These are phyloP conservation scores for Pyrgilauda ruficollis DNA, from an alignment of 2,113 vertebrate genomes.

Conservation along the genomic window DNA sequence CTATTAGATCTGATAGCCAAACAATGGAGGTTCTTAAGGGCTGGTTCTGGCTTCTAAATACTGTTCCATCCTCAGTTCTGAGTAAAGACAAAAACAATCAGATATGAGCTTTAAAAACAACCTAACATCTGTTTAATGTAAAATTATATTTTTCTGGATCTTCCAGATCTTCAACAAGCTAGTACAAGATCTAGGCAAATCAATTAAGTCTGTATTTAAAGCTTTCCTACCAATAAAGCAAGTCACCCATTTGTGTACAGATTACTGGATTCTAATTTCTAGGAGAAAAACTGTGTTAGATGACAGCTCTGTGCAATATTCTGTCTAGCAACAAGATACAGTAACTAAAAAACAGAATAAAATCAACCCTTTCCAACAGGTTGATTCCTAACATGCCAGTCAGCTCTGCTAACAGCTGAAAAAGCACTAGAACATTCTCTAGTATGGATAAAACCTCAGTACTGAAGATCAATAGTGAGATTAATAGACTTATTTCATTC, in stretches of 20 bases:
- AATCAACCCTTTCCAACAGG: not conserved
- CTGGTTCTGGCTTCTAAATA: not conserved
- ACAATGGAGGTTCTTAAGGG: not conserved
- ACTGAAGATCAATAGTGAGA: not conserved
- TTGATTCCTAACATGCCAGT: not conserved
- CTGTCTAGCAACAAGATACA: not conserved
- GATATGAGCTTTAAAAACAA: not conserved
- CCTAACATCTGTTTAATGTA: not conserved
- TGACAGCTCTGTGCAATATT: not conserved
- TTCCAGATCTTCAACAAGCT: not conserved
- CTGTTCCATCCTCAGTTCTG: not conserved
- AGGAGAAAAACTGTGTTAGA: not conserved
- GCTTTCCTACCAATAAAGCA: not conserved
- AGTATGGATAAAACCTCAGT: not conserved
- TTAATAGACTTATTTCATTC: constrained; percentile 20
- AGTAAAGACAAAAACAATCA: not conserved
- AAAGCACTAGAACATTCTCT: not conserved
- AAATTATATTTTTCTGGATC: not conserved
- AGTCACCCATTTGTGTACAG: not conserved
- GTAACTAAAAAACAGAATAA: not conserved
- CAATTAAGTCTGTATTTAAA: not conserved
- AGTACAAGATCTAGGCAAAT: not conserved
- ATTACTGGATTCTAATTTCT: not conserved
- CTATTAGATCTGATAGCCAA: not conserved
- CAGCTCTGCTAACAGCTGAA: not conserved